Evolutionary conservation across 2,888 invertebrate genomes (phyloP).

Genomic region (Acheta domesticus): DNA sequence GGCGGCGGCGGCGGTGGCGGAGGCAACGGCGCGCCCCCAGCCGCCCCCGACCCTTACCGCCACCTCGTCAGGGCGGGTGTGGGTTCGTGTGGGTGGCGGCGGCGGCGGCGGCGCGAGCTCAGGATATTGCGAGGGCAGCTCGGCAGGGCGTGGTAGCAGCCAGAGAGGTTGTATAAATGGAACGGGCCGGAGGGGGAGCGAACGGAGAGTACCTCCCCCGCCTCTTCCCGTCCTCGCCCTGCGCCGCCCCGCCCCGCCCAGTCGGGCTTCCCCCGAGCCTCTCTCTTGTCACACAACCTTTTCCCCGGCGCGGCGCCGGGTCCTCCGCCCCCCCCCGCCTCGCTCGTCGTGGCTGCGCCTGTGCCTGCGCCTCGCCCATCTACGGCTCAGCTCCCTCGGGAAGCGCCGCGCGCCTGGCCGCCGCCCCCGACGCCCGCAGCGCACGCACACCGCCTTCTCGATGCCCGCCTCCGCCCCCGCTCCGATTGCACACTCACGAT

Average conservation of each 20-base stretch:
- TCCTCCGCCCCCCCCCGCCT: not conserved
- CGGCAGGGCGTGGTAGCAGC: conserved; percentile 7
- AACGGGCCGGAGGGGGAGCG: conserved; percentile 4
- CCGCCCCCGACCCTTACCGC: not conserved
- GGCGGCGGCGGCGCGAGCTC: not conserved
- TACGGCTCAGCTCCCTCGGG: not conserved
- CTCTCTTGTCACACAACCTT: conserved; percentile 18
- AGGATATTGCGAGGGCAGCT: conserved; percentile 18
- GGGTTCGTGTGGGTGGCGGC: not conserved
- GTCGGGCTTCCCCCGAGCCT: not conserved
- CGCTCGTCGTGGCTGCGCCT: not conserved
- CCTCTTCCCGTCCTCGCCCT: too few relatives aligned
- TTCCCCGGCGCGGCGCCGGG: not conserved
- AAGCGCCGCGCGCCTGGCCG: not conserved
- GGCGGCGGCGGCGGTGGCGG: not conserved
- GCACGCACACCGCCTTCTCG: not conserved
- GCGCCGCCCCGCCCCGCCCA: not conserved
- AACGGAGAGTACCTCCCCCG: not conserved
- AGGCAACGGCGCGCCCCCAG: not conserved
- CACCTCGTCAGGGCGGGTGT: not conserved
- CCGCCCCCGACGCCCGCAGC: not conserved
- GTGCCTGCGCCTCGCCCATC: not conserved
- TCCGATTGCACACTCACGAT: too few relatives aligned
- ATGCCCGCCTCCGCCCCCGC: not conserved
- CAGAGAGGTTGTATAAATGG: conserved; percentile 1